phyloP scores from a whole-genome alignment of 2,888 invertebrate genomes.

The Rhingia rostrata region DNA sequence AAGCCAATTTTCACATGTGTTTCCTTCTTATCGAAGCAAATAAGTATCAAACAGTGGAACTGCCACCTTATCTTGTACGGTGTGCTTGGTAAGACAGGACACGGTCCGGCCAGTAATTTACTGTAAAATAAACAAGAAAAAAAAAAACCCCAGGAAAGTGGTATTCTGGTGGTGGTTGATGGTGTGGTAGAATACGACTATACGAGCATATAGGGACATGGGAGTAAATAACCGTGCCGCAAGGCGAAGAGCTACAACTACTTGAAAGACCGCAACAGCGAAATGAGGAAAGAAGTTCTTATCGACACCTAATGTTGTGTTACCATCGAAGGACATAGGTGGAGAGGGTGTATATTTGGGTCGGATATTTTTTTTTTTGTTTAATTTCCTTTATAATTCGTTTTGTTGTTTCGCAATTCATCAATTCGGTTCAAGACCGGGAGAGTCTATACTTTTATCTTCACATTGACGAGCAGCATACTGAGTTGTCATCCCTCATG shows the following conservation, averaged over 20 bases:
- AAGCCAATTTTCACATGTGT: constrained; percentile 74
- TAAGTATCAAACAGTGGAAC: constrained; percentile 66
- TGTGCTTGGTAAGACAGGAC: constrained; percentile 56
- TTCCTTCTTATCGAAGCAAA: constrained; percentile 68
- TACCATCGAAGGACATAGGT: neutral
- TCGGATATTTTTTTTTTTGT: constrained; percentile 1
- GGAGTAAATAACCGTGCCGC: constrained; percentile 54
- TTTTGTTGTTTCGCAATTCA: neutral
- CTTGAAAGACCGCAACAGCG: constrained; percentile 48
- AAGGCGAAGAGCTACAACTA: constrained; percentile 56
- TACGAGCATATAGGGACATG: neutral
- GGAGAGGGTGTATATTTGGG: constrained; percentile 20
- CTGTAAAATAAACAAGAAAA: constrained; percentile 68
- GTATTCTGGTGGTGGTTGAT: constrained; percentile 12
- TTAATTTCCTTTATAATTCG: neutral
- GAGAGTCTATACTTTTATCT: too few relatives aligned
- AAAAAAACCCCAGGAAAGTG: constrained; percentile 24
- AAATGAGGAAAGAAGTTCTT: constrained; percentile 58
- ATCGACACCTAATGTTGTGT: constrained; percentile 61
- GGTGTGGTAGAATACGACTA: neutral
- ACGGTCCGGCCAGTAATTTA: constrained; percentile 67
- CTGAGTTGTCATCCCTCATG: too few relatives aligned
- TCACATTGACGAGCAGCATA: too few relatives aligned
- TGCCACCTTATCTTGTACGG: constrained; percentile 69
- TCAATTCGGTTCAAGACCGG: too few relatives aligned